phyloP scores from a whole-genome alignment of 1,140 invertebrate genomes.

The Lerema accius region DNA sequence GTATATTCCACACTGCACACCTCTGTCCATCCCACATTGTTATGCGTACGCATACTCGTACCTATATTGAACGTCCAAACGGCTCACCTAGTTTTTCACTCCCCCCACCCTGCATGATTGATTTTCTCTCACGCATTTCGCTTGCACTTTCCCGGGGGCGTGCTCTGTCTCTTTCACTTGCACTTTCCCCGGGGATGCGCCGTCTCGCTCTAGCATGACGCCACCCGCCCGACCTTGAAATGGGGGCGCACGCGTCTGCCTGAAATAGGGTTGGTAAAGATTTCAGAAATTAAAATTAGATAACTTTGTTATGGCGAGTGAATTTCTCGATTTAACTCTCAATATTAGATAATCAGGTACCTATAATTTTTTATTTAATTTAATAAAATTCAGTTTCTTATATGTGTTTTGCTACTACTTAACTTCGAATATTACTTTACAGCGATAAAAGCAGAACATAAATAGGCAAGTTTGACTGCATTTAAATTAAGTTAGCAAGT shows the following conservation, averaged over 20 bases:
- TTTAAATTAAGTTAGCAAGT: background rate
- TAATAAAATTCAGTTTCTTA: too few species aligned
- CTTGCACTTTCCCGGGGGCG: constrained; percentile 74
- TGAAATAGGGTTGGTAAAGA: constrained; percentile 41
- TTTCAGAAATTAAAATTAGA: background rate
- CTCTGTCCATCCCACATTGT: constrained; percentile 29
- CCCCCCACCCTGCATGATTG: constrained; percentile 74
- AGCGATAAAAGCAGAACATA: too few species aligned
- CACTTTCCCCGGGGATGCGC: constrained; percentile 50
- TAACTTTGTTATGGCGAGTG: too few species aligned
- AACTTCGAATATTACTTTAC: too few species aligned
- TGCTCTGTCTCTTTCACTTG: constrained; percentile 51
- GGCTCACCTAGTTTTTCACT: constrained; percentile 78
- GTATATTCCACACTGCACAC: constrained; percentile 10
- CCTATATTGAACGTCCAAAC: constrained; percentile 44
- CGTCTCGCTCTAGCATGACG: constrained; percentile 52
- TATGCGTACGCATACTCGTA: constrained; percentile 7
- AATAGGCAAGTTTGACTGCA: too few species aligned
- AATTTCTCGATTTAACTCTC: too few species aligned
- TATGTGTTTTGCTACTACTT: too few species aligned
- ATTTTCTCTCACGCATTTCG: constrained; percentile 76
- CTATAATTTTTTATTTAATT: too few species aligned
- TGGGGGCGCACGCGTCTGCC: constrained; percentile 57
- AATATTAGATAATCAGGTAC: too few species aligned
- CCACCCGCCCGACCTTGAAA: constrained; percentile 72